These are phyloP conservation scores for Drosophila pectinifera DNA, from an alignment of 1,140 invertebrate genomes.

Conservation along the genomic window DNA sequence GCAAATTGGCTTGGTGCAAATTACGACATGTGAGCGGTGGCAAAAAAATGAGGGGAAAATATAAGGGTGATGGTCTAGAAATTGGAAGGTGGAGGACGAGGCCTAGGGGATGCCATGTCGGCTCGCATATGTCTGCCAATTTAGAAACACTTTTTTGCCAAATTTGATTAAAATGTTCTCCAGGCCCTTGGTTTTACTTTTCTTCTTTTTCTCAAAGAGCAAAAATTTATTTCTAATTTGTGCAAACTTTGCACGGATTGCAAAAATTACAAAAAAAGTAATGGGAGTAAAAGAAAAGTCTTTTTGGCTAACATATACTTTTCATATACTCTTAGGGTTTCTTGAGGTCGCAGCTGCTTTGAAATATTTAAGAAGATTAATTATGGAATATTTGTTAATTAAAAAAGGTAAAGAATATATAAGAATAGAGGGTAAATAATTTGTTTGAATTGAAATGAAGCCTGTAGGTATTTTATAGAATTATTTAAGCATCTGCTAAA, in stretches of 20 bases:
- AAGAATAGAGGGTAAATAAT: too few relatives aligned
- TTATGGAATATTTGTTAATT: neutral
- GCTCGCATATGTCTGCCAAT: constrained; percentile 69
- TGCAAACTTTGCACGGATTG: constrained; percentile 41
- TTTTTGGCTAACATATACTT: neutral
- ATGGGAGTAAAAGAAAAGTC: neutral
- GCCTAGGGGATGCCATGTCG: constrained; percentile 38
- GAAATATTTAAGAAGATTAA: neutral
- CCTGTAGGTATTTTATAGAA: too few relatives aligned
- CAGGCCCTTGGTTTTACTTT: constrained; percentile 17
- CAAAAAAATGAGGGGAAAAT: neutral
- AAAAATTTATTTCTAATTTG: constrained; percentile 61
- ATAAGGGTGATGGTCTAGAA: constrained; percentile 5
- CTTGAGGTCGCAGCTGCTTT: neutral
- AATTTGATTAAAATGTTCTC: constrained; percentile 79
- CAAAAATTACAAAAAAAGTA: constrained; percentile 4
- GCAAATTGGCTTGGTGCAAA: constrained; percentile 76
- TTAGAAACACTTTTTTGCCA: constrained; percentile 76
- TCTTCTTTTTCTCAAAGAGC: constrained; percentile 13
- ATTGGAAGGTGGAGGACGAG: constrained; percentile 3
- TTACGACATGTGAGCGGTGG: constrained; percentile 65
- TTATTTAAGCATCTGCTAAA: neutral
- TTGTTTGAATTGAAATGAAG: too few relatives aligned
- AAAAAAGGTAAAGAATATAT: too few relatives aligned
- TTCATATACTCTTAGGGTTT: constrained; percentile 14